Conservation (phyloP, 2,797 vertebrate species). For the Pantherophis vulpinus region DNA sequence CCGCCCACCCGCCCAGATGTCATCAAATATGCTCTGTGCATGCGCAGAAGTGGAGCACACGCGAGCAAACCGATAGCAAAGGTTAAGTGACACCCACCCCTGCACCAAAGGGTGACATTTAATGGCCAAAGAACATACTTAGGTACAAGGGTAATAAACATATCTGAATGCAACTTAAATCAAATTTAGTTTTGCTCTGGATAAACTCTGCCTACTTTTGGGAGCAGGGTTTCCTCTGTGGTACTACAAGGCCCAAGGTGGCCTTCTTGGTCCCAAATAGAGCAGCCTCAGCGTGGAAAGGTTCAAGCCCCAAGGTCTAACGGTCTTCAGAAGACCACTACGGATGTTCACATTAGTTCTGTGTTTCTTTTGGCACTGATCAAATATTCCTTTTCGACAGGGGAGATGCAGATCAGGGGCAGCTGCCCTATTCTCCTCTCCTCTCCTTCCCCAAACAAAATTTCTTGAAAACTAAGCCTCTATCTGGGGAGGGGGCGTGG, state of each 20-base stretch:
- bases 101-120: background rate
- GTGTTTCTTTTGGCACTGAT: background rate
- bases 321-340: background rate
- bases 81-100: too few relatives aligned
- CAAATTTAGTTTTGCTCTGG: background rate
- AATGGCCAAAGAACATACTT: background rate
- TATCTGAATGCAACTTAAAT: background rate
- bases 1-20: too few relatives aligned
- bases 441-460: background rate
- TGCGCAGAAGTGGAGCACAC: too few relatives aligned
- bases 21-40: too few relatives aligned
- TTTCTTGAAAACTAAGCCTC: slow-evolving; percentile 7
- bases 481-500: background rate
- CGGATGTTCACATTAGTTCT: background rate
- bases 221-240: background rate
- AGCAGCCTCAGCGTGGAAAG: background rate
- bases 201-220: background rate
- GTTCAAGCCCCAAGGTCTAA: background rate
- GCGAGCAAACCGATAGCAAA: too few relatives aligned
- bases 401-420: background rate
- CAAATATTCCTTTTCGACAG: background rate
- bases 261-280: background rate
- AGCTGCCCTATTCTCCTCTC: too few relatives aligned
- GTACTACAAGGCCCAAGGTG: background rate
- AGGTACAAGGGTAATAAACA: background rate